Conservation (phyloP, 2,888 invertebrate genomes). For the Pilophorus perplexus region DNA sequence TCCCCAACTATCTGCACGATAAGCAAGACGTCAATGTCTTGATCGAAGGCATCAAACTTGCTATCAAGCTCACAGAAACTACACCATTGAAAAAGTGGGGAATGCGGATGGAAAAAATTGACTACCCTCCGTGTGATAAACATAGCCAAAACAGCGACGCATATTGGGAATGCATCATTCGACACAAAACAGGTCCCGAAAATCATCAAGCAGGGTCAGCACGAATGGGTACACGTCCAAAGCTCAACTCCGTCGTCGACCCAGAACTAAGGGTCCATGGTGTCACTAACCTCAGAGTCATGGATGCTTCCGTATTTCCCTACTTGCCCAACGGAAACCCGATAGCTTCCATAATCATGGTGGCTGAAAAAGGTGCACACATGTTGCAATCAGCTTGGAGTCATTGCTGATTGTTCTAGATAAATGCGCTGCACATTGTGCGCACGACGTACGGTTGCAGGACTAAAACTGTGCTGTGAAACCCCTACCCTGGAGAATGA, state of each 20-base stretch:
- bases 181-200: conserved; percentile 48
- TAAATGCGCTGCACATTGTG: too few species aligned
- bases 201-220: conserved; percentile 51
- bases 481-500: too few species aligned
- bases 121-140: conserved; percentile 46
- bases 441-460: too few species aligned
- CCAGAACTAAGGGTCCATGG: conserved; percentile 52
- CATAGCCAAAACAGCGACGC: conserved; percentile 46
- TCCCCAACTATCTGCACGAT: conserved; percentile 57
- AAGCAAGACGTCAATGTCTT: conserved; percentile 52
- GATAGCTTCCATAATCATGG: conserved; percentile 50
- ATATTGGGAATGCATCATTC: conserved; percentile 50
- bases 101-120: conserved; percentile 46
- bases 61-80: conserved; percentile 47
- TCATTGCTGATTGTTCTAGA: conserved; percentile 8
- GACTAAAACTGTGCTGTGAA: too few species aligned
- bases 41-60: conserved; percentile 51
- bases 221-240: conserved; percentile 51
- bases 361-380: conserved; percentile 50
- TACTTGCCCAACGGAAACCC: conserved; percentile 52
- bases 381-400: conserved; percentile 49
- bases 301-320: conserved; percentile 54
- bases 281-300: conserved; percentile 52
- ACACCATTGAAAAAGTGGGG: conserved; percentile 47
- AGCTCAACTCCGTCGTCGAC: conserved; percentile 51